These are phyloP conservation scores for Myotis planiceps DNA, from an alignment of 2,797 vertebrate species.

Conservation along the genomic window DNA sequence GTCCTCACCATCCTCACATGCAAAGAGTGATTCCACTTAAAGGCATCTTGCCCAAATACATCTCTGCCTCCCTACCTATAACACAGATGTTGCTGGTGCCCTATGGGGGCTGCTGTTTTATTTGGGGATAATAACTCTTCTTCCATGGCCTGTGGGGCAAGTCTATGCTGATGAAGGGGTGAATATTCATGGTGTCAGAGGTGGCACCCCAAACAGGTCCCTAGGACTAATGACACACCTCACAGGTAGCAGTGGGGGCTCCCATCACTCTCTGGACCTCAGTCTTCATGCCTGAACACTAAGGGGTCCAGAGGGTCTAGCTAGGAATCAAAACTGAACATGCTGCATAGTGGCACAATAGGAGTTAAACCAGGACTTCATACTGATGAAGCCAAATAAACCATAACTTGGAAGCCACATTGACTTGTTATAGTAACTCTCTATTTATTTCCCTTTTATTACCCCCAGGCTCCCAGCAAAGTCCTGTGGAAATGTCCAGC, in stretches of 20 bases:
- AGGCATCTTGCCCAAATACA: background rate
- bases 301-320: background rate
- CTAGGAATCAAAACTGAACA: background rate
- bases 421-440: background rate
- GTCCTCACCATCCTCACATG: background rate
- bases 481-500: slow-evolving; percentile 1
- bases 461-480: background rate
- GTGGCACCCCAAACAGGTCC: background rate
- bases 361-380: background rate
- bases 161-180: background rate
- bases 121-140: background rate
- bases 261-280: background rate
- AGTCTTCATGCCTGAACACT: background rate
- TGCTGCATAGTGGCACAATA: fast-evolving
- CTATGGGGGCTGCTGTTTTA: background rate
- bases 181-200: background rate
- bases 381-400: background rate
- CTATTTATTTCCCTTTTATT: slow-evolving; percentile 14
- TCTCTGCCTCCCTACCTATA: background rate
- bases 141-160: background rate
- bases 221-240: background rate
- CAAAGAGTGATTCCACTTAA: background rate
- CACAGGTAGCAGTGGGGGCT: background rate
- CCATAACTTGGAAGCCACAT: background rate
- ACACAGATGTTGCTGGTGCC: background rate